Base-by-base conservation (phyloP, 2,888 invertebrate genomes). In the Congeria kusceri region DNA sequence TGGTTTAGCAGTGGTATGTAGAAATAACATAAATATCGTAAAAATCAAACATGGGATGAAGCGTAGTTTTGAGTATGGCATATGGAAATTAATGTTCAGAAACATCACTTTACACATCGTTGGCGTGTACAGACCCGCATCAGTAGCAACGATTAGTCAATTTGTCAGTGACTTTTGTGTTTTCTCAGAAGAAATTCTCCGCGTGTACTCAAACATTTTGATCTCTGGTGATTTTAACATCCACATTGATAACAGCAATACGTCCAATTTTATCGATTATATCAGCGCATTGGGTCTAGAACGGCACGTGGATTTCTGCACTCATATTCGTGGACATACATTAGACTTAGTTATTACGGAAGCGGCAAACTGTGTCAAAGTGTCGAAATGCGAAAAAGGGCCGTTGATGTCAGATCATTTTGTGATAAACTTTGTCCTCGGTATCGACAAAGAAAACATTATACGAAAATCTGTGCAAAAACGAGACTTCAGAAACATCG, bases 81-180 rank as follows among this genome's bases (percentile, higher is more conserved):
- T 63, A 20, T 58, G 58, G 68, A 15, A 68, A 68, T n/a, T 62
- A 11, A 25, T 58, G 11, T 58, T 67, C 9, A 57, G 57, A 67
- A 67, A 39, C 18, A 57, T 57, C 4, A 44, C 67, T 3, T 9
- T 75, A 1, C 53, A 65, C 61, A 29, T 18, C 27, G 47, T 71
- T 44, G 77, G 77, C 23, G 56, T 77, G 1, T 77, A 77, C 28
- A 71, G 77, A 77, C 58, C 77, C 13, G 57, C 57, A 15, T 39
- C 62, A 25, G 7, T 77, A 20, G 11, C 67, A 28, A 67, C 77
- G 18, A 20, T 57, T 23, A 32, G 3, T 2, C 71, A 77, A 39
- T 77, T 67, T 66, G 66, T 77, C 1, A 18, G 23, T 1, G 71
- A 77, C 20, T 77, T 56, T 47, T 65, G 53, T 29, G 23, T 57